Evolutionary conservation across 2,113 vertebrate genomes (phyloP).

Genomic region (Lagenorhynchus albirostris): DNA sequence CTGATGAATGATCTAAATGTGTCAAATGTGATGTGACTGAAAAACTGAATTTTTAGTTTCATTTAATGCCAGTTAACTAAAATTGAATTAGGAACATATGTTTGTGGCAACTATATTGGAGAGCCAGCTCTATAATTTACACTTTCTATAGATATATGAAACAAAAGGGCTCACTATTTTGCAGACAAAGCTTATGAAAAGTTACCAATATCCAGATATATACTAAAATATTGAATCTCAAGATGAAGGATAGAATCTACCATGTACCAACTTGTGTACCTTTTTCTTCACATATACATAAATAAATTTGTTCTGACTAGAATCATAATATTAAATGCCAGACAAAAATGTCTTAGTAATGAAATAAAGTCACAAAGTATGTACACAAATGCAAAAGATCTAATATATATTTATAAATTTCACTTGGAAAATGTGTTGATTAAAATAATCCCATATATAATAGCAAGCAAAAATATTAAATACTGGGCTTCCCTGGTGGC

Average conservation of each 20-base stretch:
- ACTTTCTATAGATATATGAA: neutral
- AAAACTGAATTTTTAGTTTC: neutral
- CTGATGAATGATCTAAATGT: neutral
- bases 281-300: neutral
- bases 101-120: neutral
- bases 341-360: neutral
- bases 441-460: neutral
- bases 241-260: neutral
- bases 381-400: neutral
- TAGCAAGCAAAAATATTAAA: neutral
- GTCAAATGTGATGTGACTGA: neutral
- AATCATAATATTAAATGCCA: neutral
- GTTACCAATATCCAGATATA: neutral
- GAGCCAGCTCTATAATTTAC: neutral
- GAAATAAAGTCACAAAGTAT: neutral
- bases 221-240: neutral
- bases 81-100: neutral
- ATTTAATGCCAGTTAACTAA: neutral
- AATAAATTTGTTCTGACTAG: neutral
- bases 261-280: neutral
- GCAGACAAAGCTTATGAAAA: neutral
- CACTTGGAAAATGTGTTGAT: neutral
- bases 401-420: neutral
- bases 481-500: neutral
- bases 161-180: neutral